Base-by-base conservation (phyloP, 53 echinoderm and acorn worm species). In the Crossaster papposus region DNA sequence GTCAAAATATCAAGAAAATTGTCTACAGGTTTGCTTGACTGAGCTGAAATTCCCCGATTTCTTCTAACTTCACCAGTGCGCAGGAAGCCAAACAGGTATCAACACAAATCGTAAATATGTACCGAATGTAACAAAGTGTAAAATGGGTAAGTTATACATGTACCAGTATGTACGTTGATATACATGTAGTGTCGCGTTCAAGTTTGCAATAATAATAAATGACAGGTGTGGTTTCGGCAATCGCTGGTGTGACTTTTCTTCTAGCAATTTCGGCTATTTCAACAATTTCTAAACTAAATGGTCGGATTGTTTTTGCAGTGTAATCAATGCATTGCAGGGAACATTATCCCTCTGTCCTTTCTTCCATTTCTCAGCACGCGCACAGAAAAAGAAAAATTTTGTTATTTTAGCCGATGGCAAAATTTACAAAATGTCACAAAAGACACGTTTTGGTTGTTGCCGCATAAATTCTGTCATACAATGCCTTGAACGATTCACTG, bases 371-470 rank as follows among this genome's bases (percentile, higher is more conserved):
- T 20, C 68, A 4, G 28, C 28, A 26, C 68, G 28, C 28, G 6
- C 68, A 62, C 17, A 23, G 23, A 23, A 14, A 62, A 62, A 62
- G 17, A 68, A 68, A 68, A 28, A 28, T 15, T n/a, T n/a, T 28
- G 71, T 74, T 74, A 74, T 74, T 33, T 74, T 33, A 74, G 34
- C 78, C 51, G 7, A 17, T 5, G 78, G 50, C 26, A 44, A 78
- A 78, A n/a, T 17, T n/a, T 9, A 32, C 50, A 44, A 44, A 78
- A 78, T 78, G 50, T 78, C 78, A 51, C 22, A 78, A 2, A 78
- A 78, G 51, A 51, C 78, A 78, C 51, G 78, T 78, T 51, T 78
- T n/a, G n/a, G 74, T 51, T 78, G 78, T 78, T 51, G 51, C 78
- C 2, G 78, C 38, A 14, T 74, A 28, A 36, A 20, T 74, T 20